Percentiles rank a stretch among this genome's conserved stretches.
Evolutionary conservation across 1,140 invertebrate species (phyloP).

Genomic region (Macrostomum lignano): DNA sequence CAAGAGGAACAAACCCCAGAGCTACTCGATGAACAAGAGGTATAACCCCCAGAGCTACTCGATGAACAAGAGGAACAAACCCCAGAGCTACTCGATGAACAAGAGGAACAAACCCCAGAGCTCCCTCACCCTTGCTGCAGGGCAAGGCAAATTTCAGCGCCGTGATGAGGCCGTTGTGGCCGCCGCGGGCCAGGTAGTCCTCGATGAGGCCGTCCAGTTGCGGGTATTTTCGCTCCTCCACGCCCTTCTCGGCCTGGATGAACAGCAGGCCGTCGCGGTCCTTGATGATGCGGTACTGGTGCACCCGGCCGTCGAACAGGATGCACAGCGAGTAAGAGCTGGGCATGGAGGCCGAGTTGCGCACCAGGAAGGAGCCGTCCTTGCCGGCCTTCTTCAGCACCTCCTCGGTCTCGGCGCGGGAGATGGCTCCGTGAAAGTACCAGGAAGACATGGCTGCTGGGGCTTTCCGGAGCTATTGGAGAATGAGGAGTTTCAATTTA

Average conservation of each 20-base stretch:
- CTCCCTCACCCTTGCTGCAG: too few species aligned
- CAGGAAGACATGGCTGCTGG: too few species aligned
- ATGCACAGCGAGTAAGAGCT: slow-evolving; percentile 69
- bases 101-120: too few species aligned
- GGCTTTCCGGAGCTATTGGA: too few species aligned
- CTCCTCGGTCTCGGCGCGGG: slow-evolving; percentile 57
- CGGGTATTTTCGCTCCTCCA: slow-evolving; percentile 12
- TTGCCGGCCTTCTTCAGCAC: slow-evolving; percentile 40
- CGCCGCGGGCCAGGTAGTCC: slow-evolving; percentile 16
- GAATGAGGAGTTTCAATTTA: too few species aligned
- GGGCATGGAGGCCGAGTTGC: slow-evolving; percentile 64
- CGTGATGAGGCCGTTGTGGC: slow-evolving; percentile 20
- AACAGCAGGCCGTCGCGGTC: slow-evolving; percentile 17
- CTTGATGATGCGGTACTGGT: slow-evolving; percentile 21
- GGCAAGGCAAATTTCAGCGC: too few species aligned
- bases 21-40: too few species aligned
- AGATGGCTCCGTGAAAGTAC: slow-evolving; percentile 65
- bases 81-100: too few species aligned
- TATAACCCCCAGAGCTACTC: too few species aligned
- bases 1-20: too few species aligned
- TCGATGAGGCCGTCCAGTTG: slow-evolving; percentile 15
- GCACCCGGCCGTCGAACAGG: slow-evolving; percentile 32
- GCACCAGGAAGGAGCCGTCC: slow-evolving; percentile 66
- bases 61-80: too few species aligned
- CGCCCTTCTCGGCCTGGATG: slow-evolving; percentile 17